Conservation (phyloP, 1,140 invertebrate genomes). For the Pseudomyrmex concolor region DNA sequence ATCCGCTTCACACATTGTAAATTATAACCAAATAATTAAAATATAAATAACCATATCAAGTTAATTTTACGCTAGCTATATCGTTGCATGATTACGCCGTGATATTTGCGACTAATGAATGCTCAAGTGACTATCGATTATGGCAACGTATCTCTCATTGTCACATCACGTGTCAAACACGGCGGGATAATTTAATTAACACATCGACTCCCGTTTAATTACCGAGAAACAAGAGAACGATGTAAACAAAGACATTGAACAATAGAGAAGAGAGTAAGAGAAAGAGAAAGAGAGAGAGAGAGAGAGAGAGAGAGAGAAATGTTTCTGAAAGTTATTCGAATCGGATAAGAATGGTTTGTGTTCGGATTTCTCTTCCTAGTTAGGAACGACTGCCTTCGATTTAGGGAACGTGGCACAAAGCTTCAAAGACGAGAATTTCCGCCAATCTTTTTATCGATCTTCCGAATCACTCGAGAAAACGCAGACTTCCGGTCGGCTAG, state of each 20-base stretch:
- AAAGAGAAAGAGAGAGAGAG: background rate
- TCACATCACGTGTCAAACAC: constrained; percentile 42
- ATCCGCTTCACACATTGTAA: background rate
- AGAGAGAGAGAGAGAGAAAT: background rate
- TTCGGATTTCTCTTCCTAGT: background rate
- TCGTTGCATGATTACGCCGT: background rate
- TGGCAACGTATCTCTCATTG: constrained; percentile 32
- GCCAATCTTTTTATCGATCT: constrained; percentile 35
- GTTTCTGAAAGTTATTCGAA: constrained; percentile 28
- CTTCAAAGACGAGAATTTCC: constrained; percentile 21
- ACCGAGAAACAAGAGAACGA: constrained; percentile 24
- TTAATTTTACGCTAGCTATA: constrained; percentile 15
- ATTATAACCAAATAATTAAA: constrained; percentile 10
- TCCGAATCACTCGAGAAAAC: constrained; percentile 1
- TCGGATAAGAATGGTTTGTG: background rate
- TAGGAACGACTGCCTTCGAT: background rate
- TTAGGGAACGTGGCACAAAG: constrained; percentile 2
- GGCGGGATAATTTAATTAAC: constrained; percentile 51
- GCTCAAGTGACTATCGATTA: constrained; percentile 33
- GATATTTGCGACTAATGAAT: constrained; percentile 40
- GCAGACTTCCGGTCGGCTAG: background rate
- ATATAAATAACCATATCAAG: background rate
- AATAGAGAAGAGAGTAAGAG: background rate
- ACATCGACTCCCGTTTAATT: constrained; percentile 49
- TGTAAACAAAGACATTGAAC: background rate